Conservation (phyloP, 2,888 invertebrate genomes). For the Tipula lateralis region DNA sequence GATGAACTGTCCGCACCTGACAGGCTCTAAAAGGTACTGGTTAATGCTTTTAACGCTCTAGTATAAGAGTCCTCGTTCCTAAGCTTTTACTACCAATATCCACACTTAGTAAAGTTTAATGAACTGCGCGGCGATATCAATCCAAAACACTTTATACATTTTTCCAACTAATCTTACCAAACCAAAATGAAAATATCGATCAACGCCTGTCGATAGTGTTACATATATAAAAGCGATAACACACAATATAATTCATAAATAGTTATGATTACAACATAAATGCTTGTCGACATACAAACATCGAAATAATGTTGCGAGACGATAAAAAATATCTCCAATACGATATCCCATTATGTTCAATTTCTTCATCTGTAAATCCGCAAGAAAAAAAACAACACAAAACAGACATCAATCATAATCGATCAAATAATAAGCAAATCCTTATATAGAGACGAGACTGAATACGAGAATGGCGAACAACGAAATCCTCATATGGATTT, state of each 20-base stretch:
- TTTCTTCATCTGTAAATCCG: constrained; percentile 19
- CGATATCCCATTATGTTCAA: not conserved
- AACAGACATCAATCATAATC: constrained; percentile 31
- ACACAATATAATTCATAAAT: not conserved
- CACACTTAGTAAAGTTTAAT: no score
- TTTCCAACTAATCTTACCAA: not conserved
- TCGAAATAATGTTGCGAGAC: not conserved
- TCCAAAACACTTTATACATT: no score
- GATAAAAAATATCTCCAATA: not conserved
- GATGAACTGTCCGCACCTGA: no score
- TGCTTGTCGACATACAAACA: not conserved
- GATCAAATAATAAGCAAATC: constrained; percentile 28
- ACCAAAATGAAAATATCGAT: not conserved
- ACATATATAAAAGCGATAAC: not conserved
- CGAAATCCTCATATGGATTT: constrained; percentile 12
- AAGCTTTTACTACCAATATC: no score
- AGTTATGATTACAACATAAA: constrained; percentile 19
- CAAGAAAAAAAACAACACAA: no score
- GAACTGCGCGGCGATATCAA: no score
- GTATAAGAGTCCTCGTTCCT: no score
- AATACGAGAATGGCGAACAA: not conserved
- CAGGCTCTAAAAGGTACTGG: no score
- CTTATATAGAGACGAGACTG: not conserved
- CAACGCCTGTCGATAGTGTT: not conserved
- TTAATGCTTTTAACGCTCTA: no score